Evolutionary conservation across 2,113 vertebrate species (phyloP).

Genomic region (Acinonyx jubatus): DNA sequence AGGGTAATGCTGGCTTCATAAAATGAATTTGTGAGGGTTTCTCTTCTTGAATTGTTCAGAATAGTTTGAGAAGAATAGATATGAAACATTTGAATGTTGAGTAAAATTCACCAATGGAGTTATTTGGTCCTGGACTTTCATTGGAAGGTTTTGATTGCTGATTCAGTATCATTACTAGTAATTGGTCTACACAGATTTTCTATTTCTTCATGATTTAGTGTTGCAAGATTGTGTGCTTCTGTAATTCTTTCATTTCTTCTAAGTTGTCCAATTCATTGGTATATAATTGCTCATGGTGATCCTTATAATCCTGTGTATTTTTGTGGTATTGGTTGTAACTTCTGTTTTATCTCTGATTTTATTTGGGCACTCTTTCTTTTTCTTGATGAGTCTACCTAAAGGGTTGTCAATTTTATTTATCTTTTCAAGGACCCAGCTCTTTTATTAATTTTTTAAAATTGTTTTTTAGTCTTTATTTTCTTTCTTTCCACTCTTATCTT

Average conservation of each 20-base stretch:
- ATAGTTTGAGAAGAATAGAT: background rate
- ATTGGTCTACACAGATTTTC: background rate
- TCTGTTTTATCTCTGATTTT: background rate
- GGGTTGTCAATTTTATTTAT: background rate
- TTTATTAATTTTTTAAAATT: background rate
- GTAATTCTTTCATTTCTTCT: background rate
- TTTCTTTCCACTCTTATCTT: background rate
- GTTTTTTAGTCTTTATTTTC: background rate
- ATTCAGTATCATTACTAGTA: background rate
- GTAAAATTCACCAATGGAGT: background rate
- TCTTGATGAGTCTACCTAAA: background rate
- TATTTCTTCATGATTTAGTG: background rate
- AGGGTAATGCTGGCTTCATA: background rate
- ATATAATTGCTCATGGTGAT: background rate
- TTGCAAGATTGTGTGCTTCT: background rate
- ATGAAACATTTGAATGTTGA: background rate
- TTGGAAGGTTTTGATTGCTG: background rate
- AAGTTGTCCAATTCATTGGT: background rate
- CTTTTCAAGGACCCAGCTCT: background rate
- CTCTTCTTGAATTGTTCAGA: background rate
- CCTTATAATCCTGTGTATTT: background rate
- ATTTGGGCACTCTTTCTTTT: background rate
- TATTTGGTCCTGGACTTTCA: background rate
- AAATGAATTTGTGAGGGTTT: background rate
- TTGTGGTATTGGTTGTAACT: background rate